Base-by-base conservation (phyloP, 2,113 vertebrate species). In the Halichoeres trimaculatus region DNA sequence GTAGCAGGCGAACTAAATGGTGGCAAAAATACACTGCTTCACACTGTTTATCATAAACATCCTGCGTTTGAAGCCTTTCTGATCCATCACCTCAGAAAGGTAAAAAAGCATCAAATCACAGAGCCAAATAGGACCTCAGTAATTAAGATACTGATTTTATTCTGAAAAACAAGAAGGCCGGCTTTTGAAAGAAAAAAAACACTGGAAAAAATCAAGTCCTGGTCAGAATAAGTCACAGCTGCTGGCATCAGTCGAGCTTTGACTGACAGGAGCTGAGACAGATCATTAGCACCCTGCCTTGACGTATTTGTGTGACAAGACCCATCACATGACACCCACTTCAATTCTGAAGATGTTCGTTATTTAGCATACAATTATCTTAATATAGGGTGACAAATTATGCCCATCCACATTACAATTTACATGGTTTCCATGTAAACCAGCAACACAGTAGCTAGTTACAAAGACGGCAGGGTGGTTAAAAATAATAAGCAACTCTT, bases 311-410 rank as follows among this genome's bases (percentile, higher is more conserved):
- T 30, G 52, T 78, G 82, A 81, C 72, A 73, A 80, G 72, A 78
- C 67, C 71, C 70, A 63, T 85, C 75, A 67, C 70, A 77, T 40
- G 58, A 56, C 79, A 76, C 30, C 58, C 68, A 70, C 66, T 76
- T 72, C 77, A 83, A 87, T 85, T 89, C 80, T 74, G 61, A 74
- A 51, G 69, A 84, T 76, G 75, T 88, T 80, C 23, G 84, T 66
- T 70, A 89, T 89, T 90, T 90, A 91, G 64, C 90, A 84, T 88
- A 75, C 84, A 89, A 90, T 93, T 91, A 90, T 84, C 77, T 64
- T 81, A 84, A 90, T 88, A 88, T 74, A 85, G 51, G 77, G 41
- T 85, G 82, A 78, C 79, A 88, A 84, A 88, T 90, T 81, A 85
- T 78, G 71, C 73, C 74, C 43, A 43, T 70, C 76, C 72, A 85